Conservation (phyloP, 1,140 invertebrate genomes). For the Akabosia matsudoensis region DNA sequence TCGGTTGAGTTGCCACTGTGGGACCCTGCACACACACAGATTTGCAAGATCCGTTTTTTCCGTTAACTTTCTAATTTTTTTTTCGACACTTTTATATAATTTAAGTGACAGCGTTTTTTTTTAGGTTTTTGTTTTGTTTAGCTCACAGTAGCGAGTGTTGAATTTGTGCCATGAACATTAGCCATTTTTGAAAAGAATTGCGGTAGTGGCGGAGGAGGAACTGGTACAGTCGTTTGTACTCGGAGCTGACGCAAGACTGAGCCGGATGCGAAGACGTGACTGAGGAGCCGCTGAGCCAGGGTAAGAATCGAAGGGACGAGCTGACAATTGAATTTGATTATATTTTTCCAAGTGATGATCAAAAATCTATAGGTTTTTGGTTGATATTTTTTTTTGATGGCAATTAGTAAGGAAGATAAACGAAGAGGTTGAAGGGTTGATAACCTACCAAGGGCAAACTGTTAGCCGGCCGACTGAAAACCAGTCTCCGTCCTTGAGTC, state of each 20-base stretch:
- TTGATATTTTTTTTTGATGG: neutral
- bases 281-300: neutral
- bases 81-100: too few species aligned
- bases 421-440: neutral
- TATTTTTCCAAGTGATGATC: too few species aligned
- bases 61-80: too few species aligned
- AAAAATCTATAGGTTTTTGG: too few species aligned
- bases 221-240: too few species aligned
- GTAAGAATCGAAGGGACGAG: neutral
- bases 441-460: neutral
- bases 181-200: neutral
- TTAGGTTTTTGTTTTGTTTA: too few species aligned
- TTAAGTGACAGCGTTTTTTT: too few species aligned
- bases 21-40: neutral
- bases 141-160: neutral
- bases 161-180: neutral
- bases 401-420: neutral
- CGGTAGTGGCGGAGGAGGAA: too few species aligned
- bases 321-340: too few species aligned
- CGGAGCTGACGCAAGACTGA: neutral
- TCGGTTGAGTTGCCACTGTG: neutral
- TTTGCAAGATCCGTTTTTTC: too few species aligned
- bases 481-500: slow-evolving; percentile 14
- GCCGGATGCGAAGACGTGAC: neutral
- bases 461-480: slow-evolving; percentile 19